Evolutionary conservation across 2,797 vertebrate species (phyloP), one percentile per base, ranked within the genome.

Genomic region (Chloroceryle inda): DNA sequence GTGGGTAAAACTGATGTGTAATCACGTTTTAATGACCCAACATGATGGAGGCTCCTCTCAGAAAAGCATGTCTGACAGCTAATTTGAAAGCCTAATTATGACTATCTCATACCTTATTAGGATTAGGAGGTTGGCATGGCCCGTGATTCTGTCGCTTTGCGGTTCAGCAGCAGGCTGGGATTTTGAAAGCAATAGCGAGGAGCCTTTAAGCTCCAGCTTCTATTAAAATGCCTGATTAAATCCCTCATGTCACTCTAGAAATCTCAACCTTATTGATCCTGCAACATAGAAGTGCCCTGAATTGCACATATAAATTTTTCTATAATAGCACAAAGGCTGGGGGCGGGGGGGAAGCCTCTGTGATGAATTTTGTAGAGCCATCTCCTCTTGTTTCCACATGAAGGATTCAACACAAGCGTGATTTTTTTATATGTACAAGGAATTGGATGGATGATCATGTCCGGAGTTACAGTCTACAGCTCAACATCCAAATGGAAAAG

Each of bases 201-300:
- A 94, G 88, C 55, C 20, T 76, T 74, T 89, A 76, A 92, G 86
- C 91, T 93, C 29, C 83, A 76, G 56, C 55, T 62, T 66, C 69
- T 76, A 77, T 93, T 85, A 92, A 79, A 93, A 92, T 58, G 53
- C 53, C 55, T 82, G 79, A 75, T 91, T 78, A 85, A 94, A 95
- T 85, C 75, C 91, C 91, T 75, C 9, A 1, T 26, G 64, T 67
- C 79, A 31, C 72, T 61, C 26, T 3, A 76, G 75, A 88, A 79
- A 89, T 53, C 91, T 85, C 91, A 85, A 33, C 49, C 31, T 61
- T 56, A 68, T 56, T 55, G 88, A 88, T 82, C 67, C 55, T 24
- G 37, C 69, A 73, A n/a, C 47, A 69, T 56, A 53, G 27, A 85
- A 80, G n/a, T 16, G 59, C 37, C 33, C 52, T 58, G 76, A 62